phyloP scores from a whole-genome alignment of 2,888 invertebrate genomes.

The Trissolcus japonicus region DNA sequence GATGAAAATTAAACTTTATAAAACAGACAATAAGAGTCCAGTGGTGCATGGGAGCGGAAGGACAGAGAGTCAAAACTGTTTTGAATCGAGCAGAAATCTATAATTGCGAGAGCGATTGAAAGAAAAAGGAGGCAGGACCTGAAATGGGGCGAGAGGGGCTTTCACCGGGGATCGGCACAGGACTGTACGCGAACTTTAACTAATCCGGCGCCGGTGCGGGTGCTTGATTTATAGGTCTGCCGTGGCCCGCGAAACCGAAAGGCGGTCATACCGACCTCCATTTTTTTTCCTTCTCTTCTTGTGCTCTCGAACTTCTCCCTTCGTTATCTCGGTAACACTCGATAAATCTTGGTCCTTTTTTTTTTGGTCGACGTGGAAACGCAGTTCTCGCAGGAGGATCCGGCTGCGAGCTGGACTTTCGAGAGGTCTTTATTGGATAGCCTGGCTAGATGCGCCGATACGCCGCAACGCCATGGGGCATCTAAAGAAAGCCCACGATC shows the following conservation, averaged over 20 bases:
- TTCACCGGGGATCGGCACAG: conserved; percentile 51
- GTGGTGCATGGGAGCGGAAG: not conserved
- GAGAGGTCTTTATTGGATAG: conserved; percentile 53
- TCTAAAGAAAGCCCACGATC: conserved; percentile 31
- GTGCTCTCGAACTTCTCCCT: conserved; percentile 52
- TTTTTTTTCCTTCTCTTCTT: conserved; percentile 35
- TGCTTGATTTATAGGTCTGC: conserved; percentile 70
- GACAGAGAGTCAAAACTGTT: conserved; percentile 12
- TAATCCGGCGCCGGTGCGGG: conserved; percentile 68
- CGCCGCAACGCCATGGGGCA: conserved; percentile 41
- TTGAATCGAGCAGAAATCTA: conserved; percentile 19
- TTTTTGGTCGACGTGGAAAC: conserved; percentile 41
- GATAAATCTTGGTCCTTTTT: conserved; percentile 55
- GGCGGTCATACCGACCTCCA: conserved; percentile 49
- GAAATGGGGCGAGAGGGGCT: conserved; percentile 39
- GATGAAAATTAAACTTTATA: no score
- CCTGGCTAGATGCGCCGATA: conserved; percentile 49
- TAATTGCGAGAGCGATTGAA: conserved; percentile 22
- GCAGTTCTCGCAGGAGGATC: conserved; percentile 40
- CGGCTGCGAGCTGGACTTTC: conserved; percentile 43
- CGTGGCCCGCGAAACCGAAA: conserved; percentile 59
- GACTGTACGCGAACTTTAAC: conserved; percentile 62
- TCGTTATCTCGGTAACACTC: conserved; percentile 54
- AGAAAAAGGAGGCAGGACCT: conserved; percentile 20
- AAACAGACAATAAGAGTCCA: no score